Evolutionary conservation across 2,113 vertebrate genomes (phyloP).

Genomic region (Podiceps cristatus): DNA sequence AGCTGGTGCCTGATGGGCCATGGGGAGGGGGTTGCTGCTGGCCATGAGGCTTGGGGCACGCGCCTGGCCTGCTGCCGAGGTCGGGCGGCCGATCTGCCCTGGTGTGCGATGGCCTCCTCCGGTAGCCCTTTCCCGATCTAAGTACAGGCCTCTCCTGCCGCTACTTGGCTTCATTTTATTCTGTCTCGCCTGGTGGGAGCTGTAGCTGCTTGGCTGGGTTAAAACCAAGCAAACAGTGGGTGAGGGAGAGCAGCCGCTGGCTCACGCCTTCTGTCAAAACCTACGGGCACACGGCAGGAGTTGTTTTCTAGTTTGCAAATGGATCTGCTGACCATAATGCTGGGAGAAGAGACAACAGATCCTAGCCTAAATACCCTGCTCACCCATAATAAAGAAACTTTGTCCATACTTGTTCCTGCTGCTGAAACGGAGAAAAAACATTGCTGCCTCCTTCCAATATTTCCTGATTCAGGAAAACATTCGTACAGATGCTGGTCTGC

Average conservation of each 20-base stretch:
- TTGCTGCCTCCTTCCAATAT: not conserved
- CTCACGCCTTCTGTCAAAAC: not conserved
- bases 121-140: not conserved
- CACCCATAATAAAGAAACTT: not conserved
- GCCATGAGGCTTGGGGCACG: not conserved
- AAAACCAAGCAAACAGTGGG: not conserved
- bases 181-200: not conserved
- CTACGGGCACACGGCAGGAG: not conserved
- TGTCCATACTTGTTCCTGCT: conserved; percentile 23
- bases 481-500: not conserved
- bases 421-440: not conserved
- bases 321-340: not conserved
- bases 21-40: fast-evolving
- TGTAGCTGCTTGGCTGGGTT: not conserved
- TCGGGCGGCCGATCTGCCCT: not conserved
- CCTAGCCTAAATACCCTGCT: not conserved
- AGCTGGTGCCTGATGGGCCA: fast-evolving
- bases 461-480: not conserved
- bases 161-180: not conserved
- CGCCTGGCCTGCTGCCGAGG: not conserved
- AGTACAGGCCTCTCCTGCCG: not conserved
- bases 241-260: not conserved
- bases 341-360: not conserved
- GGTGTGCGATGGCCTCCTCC: fast-evolving
- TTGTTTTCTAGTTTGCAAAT: not conserved